Evolutionary conservation across 2,797 vertebrate genomes (phyloP), one percentile per base, ranked within the genome.

Genomic region (Pteronotus mesoamericanus): DNA sequence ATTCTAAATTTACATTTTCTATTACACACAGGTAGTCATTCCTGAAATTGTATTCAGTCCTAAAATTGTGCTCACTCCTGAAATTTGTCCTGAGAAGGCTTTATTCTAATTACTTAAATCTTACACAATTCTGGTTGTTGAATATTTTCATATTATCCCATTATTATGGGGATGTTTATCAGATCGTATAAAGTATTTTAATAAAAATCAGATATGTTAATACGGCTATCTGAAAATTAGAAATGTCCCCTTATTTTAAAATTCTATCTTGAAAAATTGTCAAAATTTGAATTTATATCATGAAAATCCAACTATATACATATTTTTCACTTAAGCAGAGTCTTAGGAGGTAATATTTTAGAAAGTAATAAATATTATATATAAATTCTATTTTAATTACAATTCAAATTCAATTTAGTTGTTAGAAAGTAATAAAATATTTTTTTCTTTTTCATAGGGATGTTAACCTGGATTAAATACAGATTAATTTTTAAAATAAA

Each of bases 401-500:
- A 94, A 86, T 91, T 96, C 10, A 86, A 92, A 82, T 83, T 48
- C 26, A 90, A 34, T 22, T 77, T 94, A 90, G 46, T 55, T 75
- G 93, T 89, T 91, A 64, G 7, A 92, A 71, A 74, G 7, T 82
- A 42, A 84, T 66, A 55, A 71, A 93, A 78, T 88, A 7, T 88
- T 24, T 66, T 66, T 79, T 64, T 46, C 9, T 53, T 80, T 95
- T 91, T 84, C 11, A 46, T 74, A 95, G 34, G n/a, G 39, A 42
- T 14, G 72, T 29, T 91, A 87, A 2, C 51, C 51, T 80, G 71
- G 4, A 88, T 96, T 3, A 92, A 71, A 19, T 11, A 90, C 3
- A 97, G 82, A 61, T 32, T 94, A 48, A 53, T 84, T 79, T 88
- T 91, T 42, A 1, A 86, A 94, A 48, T 71, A 86, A 96, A 95